Evolutionary conservation across 2,113 vertebrate genomes (phyloP), one percentile per base, ranked within the genome.

Genomic region (Brachionichthys hirsutus): DNA sequence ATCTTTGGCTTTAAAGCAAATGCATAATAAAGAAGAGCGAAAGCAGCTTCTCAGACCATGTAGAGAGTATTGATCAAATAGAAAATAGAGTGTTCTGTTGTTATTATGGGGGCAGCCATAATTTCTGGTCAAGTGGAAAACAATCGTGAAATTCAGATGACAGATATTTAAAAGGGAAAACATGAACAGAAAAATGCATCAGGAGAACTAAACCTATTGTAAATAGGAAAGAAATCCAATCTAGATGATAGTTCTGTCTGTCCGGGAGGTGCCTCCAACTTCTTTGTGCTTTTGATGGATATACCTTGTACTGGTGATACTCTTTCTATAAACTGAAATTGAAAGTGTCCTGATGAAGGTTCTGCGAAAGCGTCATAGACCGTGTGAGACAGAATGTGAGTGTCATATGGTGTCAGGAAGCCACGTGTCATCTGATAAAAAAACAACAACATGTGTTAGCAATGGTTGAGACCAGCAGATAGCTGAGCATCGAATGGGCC

Each of bases 291-390:
- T 61, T 20, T 49, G 58, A 70, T 61, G 58, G 67, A 60, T 62
- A 48, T 18, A 46, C 58, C 41, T 40, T 59, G 43, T 56, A 54
- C 34, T 66, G 55, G 45, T 62, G 9, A 22, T 15, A 9, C 10
- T 34, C 34, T 43, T 61, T 75, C 67, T 77, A 56, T 15, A 35
- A 30, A 59, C 38, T 40, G 50, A 80, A 67, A 80, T 72, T 74
- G 70, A 75, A 68, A 47, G 17, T 65, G 67, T 70, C 44, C 58
- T 54, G 6, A 9, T 52, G 50, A 54, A 59, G 18, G 36, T 47
- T 74, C 52, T n/a, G 35, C 58, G 46, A 64, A 36, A 36, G 49
- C 19, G 24, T 41, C 52, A 30, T 41, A 30, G 48, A 50, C 3
- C n/a, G 51, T 20, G 43, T 62, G 30, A 38, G 46, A 52, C n/a